A percentile compares a stretch with the other conserved stretches of the same genome.
These are phyloP conservation scores for Dromiciops gliroides DNA, from an alignment of 2,113 vertebrate species.

Conservation along the genomic window DNA sequence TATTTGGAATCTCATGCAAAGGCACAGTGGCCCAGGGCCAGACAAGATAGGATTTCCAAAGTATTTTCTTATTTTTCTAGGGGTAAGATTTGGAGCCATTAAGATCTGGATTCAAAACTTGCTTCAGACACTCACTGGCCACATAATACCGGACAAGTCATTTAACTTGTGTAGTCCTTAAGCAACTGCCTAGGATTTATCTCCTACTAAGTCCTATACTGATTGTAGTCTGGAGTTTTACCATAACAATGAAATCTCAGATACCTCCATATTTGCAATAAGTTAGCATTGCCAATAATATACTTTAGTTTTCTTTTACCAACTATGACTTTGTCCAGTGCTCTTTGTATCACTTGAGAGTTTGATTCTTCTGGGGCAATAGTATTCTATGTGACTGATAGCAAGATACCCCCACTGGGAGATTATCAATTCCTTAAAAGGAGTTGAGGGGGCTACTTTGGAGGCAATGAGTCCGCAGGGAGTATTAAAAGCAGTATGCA, in stretches of 20 bases:
- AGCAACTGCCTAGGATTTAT: not conserved
- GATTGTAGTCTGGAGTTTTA: not conserved
- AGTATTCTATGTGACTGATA: not conserved
- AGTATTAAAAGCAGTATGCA: not conserved
- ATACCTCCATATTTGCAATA: not conserved
- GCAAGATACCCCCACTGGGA: not conserved
- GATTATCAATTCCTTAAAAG: not conserved
- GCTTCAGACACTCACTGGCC: not conserved
- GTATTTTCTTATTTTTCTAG: not conserved
- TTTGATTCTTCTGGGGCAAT: not conserved
- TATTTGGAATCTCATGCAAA: not conserved
- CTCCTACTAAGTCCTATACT: not conserved
- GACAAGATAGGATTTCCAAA: not conserved
- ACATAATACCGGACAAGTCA: not conserved
- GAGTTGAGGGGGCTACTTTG: not conserved
- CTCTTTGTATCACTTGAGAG: not conserved
- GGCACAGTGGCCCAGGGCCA: not conserved
- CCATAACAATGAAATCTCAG: not conserved
- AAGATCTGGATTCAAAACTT: not conserved
- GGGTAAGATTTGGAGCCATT: not conserved
- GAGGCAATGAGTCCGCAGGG: not conserved
- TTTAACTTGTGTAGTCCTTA: not conserved
- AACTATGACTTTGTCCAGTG: not conserved
- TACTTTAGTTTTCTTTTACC: not conserved
- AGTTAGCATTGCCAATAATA: not conserved